Evolutionary conservation across 2,113 vertebrate species (phyloP).

Genomic region (Vombatus ursinus): DNA sequence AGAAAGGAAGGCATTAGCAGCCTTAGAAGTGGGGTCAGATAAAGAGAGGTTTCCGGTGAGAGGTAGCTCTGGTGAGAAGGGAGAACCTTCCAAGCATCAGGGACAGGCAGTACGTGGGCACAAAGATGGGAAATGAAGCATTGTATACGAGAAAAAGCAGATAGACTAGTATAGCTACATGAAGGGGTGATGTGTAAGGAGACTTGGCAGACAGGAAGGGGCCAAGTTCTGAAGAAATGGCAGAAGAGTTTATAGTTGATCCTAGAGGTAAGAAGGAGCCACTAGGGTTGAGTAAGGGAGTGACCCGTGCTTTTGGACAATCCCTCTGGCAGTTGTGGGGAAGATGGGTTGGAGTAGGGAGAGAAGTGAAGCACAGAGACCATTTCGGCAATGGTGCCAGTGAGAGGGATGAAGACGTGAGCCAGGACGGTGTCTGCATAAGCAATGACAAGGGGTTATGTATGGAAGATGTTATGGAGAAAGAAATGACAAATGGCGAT

Average conservation of each 20-base stretch:
- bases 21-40: neutral
- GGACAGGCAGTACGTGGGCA: neutral
- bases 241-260: neutral
- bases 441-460: neutral
- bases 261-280: too few relatives aligned
- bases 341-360: neutral
- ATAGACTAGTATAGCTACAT: neutral
- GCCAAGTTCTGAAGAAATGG: neutral
- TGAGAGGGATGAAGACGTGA: neutral
- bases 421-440: neutral
- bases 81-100: too few relatives aligned
- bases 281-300: neutral
- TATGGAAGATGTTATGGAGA: neutral
- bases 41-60: neutral
- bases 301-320: too few relatives aligned
- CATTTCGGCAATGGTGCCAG: neutral
- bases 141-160: neutral
- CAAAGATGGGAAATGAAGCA: neutral
- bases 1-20: neutral
- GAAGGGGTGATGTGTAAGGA: neutral
- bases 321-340: neutral
- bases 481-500: neutral
- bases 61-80: neutral
- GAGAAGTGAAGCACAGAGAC: neutral
- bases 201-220: neutral